Evolutionary conservation across 1,140 invertebrate genomes (phyloP).

Genomic region (Aphelenchoides fujianensis): DNA sequence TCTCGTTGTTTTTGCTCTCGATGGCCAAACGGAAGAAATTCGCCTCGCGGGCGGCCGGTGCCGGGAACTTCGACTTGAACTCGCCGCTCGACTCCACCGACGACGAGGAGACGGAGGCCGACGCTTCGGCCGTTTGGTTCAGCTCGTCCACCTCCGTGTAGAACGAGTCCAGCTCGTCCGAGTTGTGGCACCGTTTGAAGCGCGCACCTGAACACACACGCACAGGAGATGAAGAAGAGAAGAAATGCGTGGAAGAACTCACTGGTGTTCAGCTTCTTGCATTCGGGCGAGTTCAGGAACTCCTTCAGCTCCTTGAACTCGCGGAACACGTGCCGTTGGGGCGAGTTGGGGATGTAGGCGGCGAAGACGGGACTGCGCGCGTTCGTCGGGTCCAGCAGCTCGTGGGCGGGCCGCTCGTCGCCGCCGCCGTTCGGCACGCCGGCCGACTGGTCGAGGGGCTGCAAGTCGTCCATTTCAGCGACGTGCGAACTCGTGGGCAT

Average conservation of each 20-base stretch:
- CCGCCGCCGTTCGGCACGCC: too few relatives aligned
- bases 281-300: constrained; percentile 24
- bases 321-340: constrained; percentile 22
- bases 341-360: constrained; percentile 19
- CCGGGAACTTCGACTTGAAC: constrained; percentile 15
- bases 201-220: constrained; percentile 21
- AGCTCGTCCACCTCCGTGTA: constrained; percentile 18
- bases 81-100: not conserved
- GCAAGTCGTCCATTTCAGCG: not conserved
- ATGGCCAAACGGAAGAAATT: constrained; percentile 14
- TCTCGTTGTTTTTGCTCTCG: constrained; percentile 22
- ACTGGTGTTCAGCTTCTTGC: constrained; percentile 18
- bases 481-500: too few relatives aligned
- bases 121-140: not conserved
- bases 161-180: constrained; percentile 3
- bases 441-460: too few relatives aligned
- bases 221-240: too few relatives aligned
- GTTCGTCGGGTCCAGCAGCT: not conserved
- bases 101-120: constrained; percentile 4
- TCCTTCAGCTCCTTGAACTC: constrained; percentile 15
- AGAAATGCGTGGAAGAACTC: constrained; percentile 24
- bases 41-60: not conserved
- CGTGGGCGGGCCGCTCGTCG: too few relatives aligned
- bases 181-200: constrained; percentile 17
- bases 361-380: constrained; percentile 12